Evolutionary conservation across 1,140 invertebrate genomes (phyloP).

Genomic region (Aphelenchoides besseyi): DNA sequence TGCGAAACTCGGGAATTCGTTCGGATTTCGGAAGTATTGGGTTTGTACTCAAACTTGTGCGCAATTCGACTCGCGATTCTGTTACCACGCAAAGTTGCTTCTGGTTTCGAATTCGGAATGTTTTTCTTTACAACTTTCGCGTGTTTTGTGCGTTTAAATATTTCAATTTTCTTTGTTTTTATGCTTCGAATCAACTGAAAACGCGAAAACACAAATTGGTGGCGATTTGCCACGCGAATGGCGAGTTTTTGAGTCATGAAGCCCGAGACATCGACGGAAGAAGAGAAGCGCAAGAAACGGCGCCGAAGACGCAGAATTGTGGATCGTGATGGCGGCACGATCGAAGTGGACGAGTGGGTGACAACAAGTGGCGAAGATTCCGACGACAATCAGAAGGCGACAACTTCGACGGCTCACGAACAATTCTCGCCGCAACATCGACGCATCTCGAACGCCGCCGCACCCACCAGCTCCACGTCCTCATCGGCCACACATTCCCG

Average conservation of each 20-base stretch:
- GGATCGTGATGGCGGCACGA: neutral
- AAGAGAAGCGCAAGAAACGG: conserved; percentile 18
- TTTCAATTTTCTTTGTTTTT: no score
- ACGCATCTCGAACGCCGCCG: neutral
- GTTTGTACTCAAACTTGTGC: no score
- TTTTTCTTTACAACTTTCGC: no score
- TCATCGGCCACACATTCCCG: conserved; percentile 13
- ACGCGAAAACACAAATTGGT: no score
- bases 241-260: neutral
- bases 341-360: neutral
- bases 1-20: no score
- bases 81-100: no score
- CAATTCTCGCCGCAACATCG: neutral
- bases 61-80: no score
- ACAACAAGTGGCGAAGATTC: neutral
- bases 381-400: neutral
- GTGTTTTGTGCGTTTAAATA: no score
- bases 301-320: neutral
- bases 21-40: no score
- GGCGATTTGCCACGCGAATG: neutral
- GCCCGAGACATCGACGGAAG: neutral
- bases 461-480: neutral
- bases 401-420: neutral
- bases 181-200: no score
- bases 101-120: no score